Evolutionary conservation across 2,797 vertebrate species (phyloP), one percentile per base, ranked within the genome.

Genomic region (Macropodus opercularis): DNA sequence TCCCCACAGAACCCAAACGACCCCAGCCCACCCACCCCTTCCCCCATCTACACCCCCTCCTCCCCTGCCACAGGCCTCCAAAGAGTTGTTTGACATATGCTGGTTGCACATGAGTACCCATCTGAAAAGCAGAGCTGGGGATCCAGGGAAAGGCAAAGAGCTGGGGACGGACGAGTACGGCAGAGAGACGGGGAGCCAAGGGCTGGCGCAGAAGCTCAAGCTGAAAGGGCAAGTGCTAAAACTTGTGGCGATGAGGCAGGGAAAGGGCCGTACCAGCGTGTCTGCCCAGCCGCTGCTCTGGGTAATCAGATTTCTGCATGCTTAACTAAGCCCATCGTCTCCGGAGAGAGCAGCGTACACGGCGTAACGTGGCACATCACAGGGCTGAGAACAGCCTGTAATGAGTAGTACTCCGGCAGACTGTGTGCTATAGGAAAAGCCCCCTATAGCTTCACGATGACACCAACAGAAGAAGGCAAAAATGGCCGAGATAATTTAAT

Each of bases 81-180:
- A 64, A 77, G 87, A 69, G 64, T 74, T 86, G 87, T 85, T 81
- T 78, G 85, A 86, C 89, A 90, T 86, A 85, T 89, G 83, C 84
- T 85, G 69, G 89, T 77, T 65, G 81, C 86, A 90, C 87, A 85
- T 84, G 82, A 89, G 65, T 59, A 85, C 82, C 75, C 75, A 47
- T 84, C 44, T 86, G 89, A 91, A 80, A 60, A 78, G 85, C 76
- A 71, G 66, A 62, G 73, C 44, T 35, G 79, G 61, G 70, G 75
- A 71, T 77, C 40, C 18, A 40, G 40, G 71, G 60, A 79, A n/a
- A 61, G 61, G 54, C 65, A 61, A 67, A 71, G 46, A 63, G 48
- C 22, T 18, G n/a, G 74, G 63, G 77, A 78, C 60, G 61, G 49
- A 52, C 5, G 6, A 76, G 56, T 17, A 29, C 27, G 31, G 50